These are phyloP conservation scores for Plagiodera versicolora DNA, from an alignment of 2,888 invertebrate genomes.

Conservation along the genomic window DNA sequence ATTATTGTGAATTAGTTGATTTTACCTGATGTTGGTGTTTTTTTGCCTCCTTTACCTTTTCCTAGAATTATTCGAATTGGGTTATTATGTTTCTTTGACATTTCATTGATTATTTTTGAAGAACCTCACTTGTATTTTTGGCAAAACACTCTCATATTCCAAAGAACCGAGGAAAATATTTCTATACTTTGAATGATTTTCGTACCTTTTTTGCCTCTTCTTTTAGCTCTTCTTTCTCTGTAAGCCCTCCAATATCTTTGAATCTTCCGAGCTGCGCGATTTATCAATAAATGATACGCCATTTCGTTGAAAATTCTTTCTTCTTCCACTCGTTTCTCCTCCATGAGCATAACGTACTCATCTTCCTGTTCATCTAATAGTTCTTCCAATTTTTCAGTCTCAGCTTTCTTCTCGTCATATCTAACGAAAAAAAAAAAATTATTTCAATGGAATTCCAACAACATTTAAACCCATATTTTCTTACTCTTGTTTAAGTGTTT, in stretches of 20 bases:
- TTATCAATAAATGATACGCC: conserved; percentile 43
- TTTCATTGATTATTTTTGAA: not conserved
- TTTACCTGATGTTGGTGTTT: conserved; percentile 12
- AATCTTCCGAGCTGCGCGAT: conserved; percentile 48
- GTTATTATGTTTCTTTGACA: not conserved
- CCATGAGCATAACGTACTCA: conserved; percentile 60
- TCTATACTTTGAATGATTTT: too few species aligned
- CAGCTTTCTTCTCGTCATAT: conserved; percentile 57
- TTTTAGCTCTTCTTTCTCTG: conserved; percentile 32
- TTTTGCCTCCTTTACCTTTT: conserved; percentile 24
- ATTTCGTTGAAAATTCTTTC: conserved; percentile 59
- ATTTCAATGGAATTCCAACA: not conserved
- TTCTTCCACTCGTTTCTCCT: conserved; percentile 63
- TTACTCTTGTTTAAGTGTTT: conserved; percentile 54
- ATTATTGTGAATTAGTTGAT: conserved; percentile 4
- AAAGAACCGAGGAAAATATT: too few species aligned
- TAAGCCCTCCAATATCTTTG: conserved; percentile 49
- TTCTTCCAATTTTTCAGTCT: conserved; percentile 56
- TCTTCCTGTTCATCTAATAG: conserved; percentile 60
- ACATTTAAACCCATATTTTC: conserved; percentile 19
- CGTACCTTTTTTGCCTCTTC: conserved; percentile 31
- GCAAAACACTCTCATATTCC: too few species aligned
- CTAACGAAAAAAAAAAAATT: conserved; percentile 36
- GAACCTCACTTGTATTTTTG: too few species aligned
- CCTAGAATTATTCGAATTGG: conserved; percentile 3